These are phyloP conservation scores for Pipistrellus pygmaeus DNA, from an alignment of 2,797 vertebrate genomes.

Conservation along the genomic window DNA sequence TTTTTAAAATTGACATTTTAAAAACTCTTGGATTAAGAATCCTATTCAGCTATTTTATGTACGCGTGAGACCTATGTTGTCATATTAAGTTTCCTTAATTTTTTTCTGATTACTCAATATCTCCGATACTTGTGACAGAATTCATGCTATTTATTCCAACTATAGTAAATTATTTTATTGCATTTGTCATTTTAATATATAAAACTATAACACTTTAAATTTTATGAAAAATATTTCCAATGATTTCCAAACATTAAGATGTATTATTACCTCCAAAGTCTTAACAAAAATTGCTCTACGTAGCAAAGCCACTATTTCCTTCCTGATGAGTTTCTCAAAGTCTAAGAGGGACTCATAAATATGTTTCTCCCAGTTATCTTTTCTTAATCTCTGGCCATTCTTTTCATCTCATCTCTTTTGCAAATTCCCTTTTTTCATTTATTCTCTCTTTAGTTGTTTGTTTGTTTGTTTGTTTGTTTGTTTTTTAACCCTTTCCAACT, in stretches of 20 bases:
- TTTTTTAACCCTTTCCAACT: background rate
- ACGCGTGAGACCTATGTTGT: conserved; percentile 22
- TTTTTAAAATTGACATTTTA: conserved; percentile 59
- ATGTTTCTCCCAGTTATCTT: background rate
- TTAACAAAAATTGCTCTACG: conserved; percentile 29
- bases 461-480: background rate
- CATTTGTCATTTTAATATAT: conserved; percentile 39
- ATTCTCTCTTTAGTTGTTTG: background rate
- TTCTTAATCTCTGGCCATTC: background rate
- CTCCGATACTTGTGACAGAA: conserved; percentile 58
- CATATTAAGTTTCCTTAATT: conserved; percentile 56
- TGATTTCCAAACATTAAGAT: conserved; percentile 56
- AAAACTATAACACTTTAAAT: background rate
- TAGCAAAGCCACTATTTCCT: conserved; percentile 30
- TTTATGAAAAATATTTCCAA: conserved; percentile 17
- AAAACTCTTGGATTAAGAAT: conserved; percentile 51
- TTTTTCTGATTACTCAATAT: conserved; percentile 64
- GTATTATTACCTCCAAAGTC: background rate
- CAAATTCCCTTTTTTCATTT: background rate
- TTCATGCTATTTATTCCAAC: conserved; percentile 39
- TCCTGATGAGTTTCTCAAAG: background rate
- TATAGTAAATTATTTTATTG: conserved; percentile 25
- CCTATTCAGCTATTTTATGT: background rate
- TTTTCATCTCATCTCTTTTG: background rate
- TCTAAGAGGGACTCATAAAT: background rate